A percentile compares a stretch with the other conserved stretches of the same genome.
Evolutionary conservation across 2,888 invertebrate species (phyloP).

Genomic region (Monoplex corrugatus): DNA sequence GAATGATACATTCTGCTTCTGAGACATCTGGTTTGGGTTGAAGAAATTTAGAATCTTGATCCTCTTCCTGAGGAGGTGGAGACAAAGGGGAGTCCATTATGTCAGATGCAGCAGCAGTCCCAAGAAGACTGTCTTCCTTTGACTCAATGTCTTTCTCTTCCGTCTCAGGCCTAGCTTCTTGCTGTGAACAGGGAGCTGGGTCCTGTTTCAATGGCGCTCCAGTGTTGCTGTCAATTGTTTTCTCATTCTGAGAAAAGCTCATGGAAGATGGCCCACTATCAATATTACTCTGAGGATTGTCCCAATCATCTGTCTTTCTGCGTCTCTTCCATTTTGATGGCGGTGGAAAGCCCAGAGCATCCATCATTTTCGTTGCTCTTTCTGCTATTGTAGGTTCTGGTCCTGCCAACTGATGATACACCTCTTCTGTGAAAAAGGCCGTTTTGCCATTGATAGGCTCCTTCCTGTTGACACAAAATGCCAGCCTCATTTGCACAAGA

Average conservation of each 20-base stretch:
- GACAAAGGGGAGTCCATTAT: background rate
- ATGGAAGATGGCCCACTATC: no score
- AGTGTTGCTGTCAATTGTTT: background rate
- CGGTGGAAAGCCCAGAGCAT: constrained; percentile 26
- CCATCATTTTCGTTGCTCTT: constrained; percentile 47
- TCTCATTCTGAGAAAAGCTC: background rate
- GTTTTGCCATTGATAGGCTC: constrained; percentile 64
- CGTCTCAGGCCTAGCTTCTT: background rate
- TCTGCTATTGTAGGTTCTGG: constrained; percentile 62
- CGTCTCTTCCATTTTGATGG: background rate
- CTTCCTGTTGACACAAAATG: constrained; percentile 50
- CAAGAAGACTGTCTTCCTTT: background rate
- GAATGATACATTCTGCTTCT: background rate
- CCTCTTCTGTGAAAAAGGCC: constrained; percentile 67
- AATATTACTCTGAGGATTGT: background rate
- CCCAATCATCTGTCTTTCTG: background rate
- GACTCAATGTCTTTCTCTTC: no score
- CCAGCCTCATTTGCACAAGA: no score
- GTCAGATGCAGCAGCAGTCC: background rate
- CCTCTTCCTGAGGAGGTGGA: no score
- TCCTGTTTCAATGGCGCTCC: background rate
- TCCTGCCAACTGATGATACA: constrained; percentile 58
- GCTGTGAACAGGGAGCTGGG: background rate
- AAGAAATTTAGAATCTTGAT: no score
- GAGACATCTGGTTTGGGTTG: background rate